Percentiles rank a stretch among this genome's conserved stretches.
Evolutionary conservation across 2,888 invertebrate genomes (phyloP).

Genomic region (Caenorhabditis sp.): DNA sequence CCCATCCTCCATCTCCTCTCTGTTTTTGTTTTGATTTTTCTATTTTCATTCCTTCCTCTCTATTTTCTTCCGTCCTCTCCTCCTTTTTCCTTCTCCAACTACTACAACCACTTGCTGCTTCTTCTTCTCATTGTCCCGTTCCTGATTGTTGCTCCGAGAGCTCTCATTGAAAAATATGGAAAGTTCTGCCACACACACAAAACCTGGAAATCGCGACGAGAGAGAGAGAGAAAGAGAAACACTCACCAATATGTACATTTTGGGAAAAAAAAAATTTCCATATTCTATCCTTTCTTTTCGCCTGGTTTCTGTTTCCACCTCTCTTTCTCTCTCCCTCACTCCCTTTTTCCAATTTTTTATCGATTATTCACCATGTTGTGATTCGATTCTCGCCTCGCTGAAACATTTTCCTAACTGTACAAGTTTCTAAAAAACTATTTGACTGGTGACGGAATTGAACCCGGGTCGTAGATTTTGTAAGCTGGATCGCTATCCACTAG

Average conservation of each 20-base stretch:
- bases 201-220: background rate
- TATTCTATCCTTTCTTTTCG: slow-evolving; percentile 17
- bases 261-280: slow-evolving; percentile 37
- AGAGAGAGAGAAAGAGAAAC: background rate
- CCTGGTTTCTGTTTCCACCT: slow-evolving; percentile 6
- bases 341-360: slow-evolving; percentile 8
- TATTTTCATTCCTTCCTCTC: slow-evolving; percentile 10
- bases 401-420: too few relatives aligned
- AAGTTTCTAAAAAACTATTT: slow-evolving; percentile 2
- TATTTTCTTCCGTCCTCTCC: background rate
- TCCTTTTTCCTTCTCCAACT: background rate
- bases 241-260: background rate
- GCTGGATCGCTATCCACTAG: background rate
- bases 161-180: background rate
- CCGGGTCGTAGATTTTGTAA: background rate
- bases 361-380: background rate
- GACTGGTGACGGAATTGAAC: background rate
- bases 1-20: slow-evolving; percentile 21
- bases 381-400: too few relatives aligned
- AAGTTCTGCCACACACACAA: slow-evolving; percentile 32
- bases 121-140: too few relatives aligned
- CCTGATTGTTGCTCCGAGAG: slow-evolving; percentile 12
- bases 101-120: slow-evolving; percentile 1
- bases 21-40: slow-evolving; percentile 45
- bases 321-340: too few relatives aligned